Conservation (phyloP, 2,113 vertebrate species). For the Ailuropoda melanoleuca region DNA sequence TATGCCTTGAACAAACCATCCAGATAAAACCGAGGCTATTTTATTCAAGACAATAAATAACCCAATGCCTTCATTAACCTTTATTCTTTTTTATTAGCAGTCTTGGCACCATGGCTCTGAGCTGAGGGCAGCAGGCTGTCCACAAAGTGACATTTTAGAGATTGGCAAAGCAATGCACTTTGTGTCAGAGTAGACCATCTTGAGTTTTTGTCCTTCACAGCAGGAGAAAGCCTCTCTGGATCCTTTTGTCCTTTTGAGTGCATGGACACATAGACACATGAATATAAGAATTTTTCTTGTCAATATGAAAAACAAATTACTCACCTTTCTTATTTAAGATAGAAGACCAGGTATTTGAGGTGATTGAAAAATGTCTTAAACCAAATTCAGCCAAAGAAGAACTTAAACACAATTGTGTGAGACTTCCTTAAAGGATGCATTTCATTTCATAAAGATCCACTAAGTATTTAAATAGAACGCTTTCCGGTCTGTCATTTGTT, state of each 20-base stretch:
- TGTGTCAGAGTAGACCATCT: slow-evolving; percentile 75
- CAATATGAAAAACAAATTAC: slow-evolving; percentile 19
- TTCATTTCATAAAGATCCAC: background rate
- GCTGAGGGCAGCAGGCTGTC: slow-evolving; percentile 84
- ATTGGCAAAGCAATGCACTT: slow-evolving; percentile 75
- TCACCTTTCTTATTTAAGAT: background rate
- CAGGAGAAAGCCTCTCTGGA: slow-evolving; percentile 61
- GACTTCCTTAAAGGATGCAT: background rate
- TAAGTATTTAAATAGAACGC: background rate
- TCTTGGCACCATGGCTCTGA: slow-evolving; percentile 73
- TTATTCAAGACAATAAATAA: slow-evolving; percentile 82
- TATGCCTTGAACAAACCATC: slow-evolving; percentile 73
- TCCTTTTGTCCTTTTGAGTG: slow-evolving; percentile 74
- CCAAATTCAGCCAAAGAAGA: slow-evolving; percentile 7
- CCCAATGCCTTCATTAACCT: slow-evolving; percentile 89
- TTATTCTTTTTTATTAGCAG: slow-evolving; percentile 86
- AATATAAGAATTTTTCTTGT: background rate
- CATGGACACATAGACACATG: background rate
- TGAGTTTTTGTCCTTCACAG: slow-evolving; percentile 85
- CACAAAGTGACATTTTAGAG: slow-evolving; percentile 88
- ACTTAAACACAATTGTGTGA: background rate
- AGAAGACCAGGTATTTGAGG: background rate
- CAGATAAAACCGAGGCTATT: slow-evolving; percentile 72
- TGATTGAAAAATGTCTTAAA: background rate
- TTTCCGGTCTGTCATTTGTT: background rate